Evolutionary conservation across 2,888 invertebrate species (phyloP).

Genomic region (Agelastica alni): DNA sequence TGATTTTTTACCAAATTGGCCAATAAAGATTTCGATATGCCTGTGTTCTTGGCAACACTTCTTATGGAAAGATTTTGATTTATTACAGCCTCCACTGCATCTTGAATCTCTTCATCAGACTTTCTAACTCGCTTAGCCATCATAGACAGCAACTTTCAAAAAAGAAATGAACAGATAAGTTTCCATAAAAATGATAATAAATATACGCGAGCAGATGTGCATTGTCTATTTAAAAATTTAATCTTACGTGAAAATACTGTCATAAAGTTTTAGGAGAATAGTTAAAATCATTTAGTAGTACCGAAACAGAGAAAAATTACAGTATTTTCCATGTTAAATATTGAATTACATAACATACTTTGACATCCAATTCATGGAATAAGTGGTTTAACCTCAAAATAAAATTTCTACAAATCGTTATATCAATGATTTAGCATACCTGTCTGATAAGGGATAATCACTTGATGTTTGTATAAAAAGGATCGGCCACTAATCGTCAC

Average conservation of each 20-base stretch:
- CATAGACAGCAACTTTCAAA: slow-evolving; percentile 2
- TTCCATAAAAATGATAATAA: neutral
- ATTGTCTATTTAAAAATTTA: slow-evolving; percentile 7
- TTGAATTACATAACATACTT: neutral
- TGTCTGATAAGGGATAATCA: slow-evolving; percentile 5
- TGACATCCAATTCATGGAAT: slow-evolving; percentile 15
- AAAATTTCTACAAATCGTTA: slow-evolving; percentile 1
- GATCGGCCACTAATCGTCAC: slow-evolving; percentile 9
- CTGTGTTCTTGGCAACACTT: slow-evolving; percentile 27
- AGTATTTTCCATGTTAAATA: slow-evolving; percentile 10
- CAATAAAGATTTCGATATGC: slow-evolving; percentile 28
- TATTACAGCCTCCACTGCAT: slow-evolving; percentile 26
- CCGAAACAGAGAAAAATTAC: neutral
- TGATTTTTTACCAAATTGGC: slow-evolving; percentile 22
- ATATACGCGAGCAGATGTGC: neutral
- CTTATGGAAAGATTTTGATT: slow-evolving; percentile 27
- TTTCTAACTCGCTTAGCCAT: slow-evolving; percentile 22
- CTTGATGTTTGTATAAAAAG: slow-evolving; percentile 9
- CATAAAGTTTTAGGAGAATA: too few relatives aligned
- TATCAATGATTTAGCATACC: slow-evolving; percentile 4
- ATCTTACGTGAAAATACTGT: slow-evolving; percentile 2
- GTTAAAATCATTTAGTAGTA: too few relatives aligned
- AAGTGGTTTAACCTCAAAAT: slow-evolving; percentile 8
- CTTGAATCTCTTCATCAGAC: slow-evolving; percentile 25
- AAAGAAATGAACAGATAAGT: neutral